Conservation (phyloP, 2,888 invertebrate genomes). For the Beris morrisii region DNA sequence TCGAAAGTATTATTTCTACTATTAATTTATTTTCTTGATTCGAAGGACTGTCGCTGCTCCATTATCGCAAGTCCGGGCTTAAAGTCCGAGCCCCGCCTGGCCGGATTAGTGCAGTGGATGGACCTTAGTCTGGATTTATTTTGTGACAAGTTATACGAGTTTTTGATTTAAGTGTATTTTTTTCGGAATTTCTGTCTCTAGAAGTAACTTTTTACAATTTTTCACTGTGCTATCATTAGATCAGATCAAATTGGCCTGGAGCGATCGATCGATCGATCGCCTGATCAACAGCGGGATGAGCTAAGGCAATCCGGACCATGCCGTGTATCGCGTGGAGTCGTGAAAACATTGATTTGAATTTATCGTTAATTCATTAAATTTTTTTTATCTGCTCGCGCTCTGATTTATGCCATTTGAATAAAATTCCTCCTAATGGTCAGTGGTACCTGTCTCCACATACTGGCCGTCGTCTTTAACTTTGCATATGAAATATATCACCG, state of each 20-base stretch:
- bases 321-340: slow-evolving; percentile 6
- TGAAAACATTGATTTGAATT: slow-evolving; percentile 6
- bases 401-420: slow-evolving; percentile 30
- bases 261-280: slow-evolving; percentile 6
- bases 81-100: neutral
- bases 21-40: neutral
- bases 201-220: no score
- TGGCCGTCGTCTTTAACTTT: slow-evolving; percentile 20
- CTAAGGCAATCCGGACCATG: no score
- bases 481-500: neutral
- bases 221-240: no score
- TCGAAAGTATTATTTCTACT: neutral
- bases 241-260: neutral
- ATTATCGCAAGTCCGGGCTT: neutral
- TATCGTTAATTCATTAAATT: slow-evolving; percentile 17
- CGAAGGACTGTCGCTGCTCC: slow-evolving; percentile 13
- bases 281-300: slow-evolving; percentile 10
- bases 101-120: neutral
- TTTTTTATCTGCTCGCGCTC: slow-evolving; percentile 14
- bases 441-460: slow-evolving; percentile 24
- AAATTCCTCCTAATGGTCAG: slow-evolving; percentile 30
- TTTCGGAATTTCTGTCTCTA: slow-evolving; percentile 14
- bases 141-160: slow-evolving; percentile 33
- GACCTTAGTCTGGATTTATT: slow-evolving; percentile 9
- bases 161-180: slow-evolving; percentile 30